Evolutionary conservation across 2,888 invertebrate genomes (phyloP), one percentile per base, ranked within the genome.

Genomic region (Tridacna crocea): DNA sequence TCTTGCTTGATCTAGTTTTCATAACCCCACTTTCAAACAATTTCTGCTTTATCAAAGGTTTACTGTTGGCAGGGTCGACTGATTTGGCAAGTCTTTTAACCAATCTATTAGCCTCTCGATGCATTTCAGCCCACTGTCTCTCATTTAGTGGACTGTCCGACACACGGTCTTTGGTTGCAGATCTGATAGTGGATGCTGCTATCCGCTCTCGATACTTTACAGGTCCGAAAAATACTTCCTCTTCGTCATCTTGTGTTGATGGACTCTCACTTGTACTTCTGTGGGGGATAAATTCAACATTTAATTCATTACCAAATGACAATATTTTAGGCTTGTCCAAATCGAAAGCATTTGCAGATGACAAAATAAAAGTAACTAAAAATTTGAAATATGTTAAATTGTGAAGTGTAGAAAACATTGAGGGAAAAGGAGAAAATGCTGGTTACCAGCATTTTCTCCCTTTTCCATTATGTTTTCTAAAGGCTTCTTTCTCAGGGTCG

Each of bases 211-310:
- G 85, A 74, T 88, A 88, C 15, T 90, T 87, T n/a, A 91, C 82
- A 10, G 91, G 91, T 22, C 91, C 91, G 75, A 91, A 87, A 75
- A 90, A 91, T 19, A 91, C 89, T 78, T 91, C 91, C 48, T 90
- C 91, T 15, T 91, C 91, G 15, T 91, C 91, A 12, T 87, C 89
- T 26, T 66, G 65, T 19, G 46, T 24, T 11, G 15, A 22, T 17
- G 60, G 22, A 47, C 19, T 15, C 22, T 24, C 48, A 19, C 63
- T 47, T 24, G 58, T 24, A 58, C 61, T 77, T n/a, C 77, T 70
- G 46, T n/a, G 27, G n/a, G 58, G 6, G 24, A 60, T 19, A 51
- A 51, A 3, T 22, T n/a, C 15, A 63, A 63, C 15, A 3, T 63
- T 63, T 13, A n/a, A n/a, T n/a, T n/a, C n/a, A n/a, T n/a, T 63